phyloP scores from a whole-genome alignment of 2,113 vertebrate species.

The Plestiodon gilberti region DNA sequence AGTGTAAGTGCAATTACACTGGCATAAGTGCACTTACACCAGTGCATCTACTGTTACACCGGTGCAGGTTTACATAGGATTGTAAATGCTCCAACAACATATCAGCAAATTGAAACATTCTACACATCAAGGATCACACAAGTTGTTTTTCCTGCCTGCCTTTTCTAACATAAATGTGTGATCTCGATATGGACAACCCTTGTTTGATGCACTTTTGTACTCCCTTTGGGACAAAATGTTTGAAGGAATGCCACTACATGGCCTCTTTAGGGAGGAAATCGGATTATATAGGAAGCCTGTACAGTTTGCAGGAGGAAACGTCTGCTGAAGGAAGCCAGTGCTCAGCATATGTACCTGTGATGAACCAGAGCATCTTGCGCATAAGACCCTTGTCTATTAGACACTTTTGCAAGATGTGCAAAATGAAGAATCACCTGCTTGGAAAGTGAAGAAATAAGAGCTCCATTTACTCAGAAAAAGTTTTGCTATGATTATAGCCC shows the following conservation, averaged over 20 bases:
- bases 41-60: too few relatives aligned
- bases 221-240: constrained; percentile 9
- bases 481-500: background rate
- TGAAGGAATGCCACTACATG: background rate
- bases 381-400: background rate
- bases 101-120: constrained; percentile 56
- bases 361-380: background rate
- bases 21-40: too few relatives aligned
- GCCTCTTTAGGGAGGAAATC: constrained; percentile 19
- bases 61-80: constrained; percentile 51
- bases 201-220: constrained; percentile 23
- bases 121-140: constrained; percentile 37
- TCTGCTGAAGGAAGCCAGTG: background rate
- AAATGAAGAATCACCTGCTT: background rate
- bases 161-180: constrained; percentile 35
- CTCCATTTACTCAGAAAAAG: background rate
- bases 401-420: background rate
- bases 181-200: constrained; percentile 28
- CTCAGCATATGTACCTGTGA: background rate
- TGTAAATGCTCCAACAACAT: constrained; percentile 58
- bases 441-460: background rate
- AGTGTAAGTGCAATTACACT: too few relatives aligned
- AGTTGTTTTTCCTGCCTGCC: constrained; percentile 50
- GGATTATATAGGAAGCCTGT: background rate
- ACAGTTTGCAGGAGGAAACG: background rate